Evolutionary conservation across 2,113 vertebrate genomes (phyloP).

Genomic region (Atlantisia rogersi): DNA sequence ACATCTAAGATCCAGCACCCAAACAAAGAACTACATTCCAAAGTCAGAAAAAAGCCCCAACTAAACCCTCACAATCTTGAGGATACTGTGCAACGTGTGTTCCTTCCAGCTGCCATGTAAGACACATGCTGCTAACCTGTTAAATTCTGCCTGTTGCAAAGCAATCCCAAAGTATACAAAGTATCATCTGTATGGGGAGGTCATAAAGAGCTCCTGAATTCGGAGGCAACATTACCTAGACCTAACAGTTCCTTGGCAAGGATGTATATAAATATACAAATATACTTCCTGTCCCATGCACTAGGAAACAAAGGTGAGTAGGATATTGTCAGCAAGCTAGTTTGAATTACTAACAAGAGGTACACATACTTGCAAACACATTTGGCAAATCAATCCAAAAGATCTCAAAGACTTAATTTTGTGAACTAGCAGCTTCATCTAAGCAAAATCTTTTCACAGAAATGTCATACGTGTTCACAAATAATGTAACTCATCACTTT

Average conservation of each 20-base stretch:
- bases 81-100: rapidly evolving
- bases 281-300: neutral
- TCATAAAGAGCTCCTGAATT: neutral
- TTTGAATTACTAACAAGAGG: neutral
- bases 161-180: neutral
- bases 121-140: neutral
- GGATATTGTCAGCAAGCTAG: neutral
- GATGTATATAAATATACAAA: neutral
- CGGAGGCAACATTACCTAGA: neutral
- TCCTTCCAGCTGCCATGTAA: neutral
- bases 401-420: neutral
- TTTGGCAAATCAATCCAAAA: neutral
- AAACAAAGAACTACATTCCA: neutral
- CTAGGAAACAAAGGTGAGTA: neutral
- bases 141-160: neutral
- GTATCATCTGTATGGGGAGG: rapidly evolving
- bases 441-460: neutral
- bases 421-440: neutral
- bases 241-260: neutral
- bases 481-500: neutral
- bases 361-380: neutral
- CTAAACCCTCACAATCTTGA: neutral
- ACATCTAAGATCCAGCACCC: neutral
- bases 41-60: neutral
- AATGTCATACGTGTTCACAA: neutral